These are phyloP conservation scores for Dorcus hopei DNA, from an alignment of 2,888 invertebrate genomes.

Conservation along the genomic window DNA sequence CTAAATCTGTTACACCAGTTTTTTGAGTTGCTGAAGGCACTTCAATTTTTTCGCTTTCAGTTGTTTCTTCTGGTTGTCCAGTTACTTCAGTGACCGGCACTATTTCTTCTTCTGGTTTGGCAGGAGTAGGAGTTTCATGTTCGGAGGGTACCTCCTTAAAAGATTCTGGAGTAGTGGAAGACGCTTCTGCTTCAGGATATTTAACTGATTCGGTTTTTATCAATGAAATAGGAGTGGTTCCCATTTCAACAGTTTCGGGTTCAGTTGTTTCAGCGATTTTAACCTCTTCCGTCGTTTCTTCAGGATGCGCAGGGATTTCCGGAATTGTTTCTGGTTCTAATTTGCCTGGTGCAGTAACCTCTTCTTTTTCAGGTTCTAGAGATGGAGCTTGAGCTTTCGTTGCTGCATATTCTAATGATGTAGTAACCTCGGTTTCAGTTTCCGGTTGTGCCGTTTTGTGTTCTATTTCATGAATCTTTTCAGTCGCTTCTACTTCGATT, in stretches of 20 bases:
- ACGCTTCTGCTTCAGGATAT: neutral
- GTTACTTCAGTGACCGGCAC: neutral
- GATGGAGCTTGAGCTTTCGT: neutral
- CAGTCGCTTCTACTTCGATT: slow-evolving; percentile 11
- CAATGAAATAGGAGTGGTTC: neutral
- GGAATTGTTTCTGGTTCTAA: slow-evolving; percentile 6
- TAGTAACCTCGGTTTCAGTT: neutral
- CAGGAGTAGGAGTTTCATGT: neutral
- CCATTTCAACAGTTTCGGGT: neutral
- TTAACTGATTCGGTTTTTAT: neutral
- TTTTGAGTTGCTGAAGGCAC: neutral
- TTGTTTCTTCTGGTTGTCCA: slow-evolving; percentile 5
- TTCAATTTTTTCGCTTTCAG: neutral
- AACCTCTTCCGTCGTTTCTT: slow-evolving; percentile 1
- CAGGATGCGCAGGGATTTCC: neutral
- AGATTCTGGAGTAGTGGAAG: neutral
- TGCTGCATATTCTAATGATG: neutral
- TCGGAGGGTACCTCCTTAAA: neutral
- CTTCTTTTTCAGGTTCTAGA: slow-evolving; percentile 11
- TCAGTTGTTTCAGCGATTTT: neutral
- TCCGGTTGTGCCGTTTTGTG: slow-evolving; percentile 8
- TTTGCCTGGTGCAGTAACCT: slow-evolving; percentile 9
- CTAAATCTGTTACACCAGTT: too few species aligned
- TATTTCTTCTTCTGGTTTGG: slow-evolving; percentile 2
- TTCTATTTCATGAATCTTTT: too few species aligned